Evolutionary conservation across 2,113 vertebrate genomes (phyloP), one percentile per base, ranked within the genome.

Genomic region (Potamarius usumacintae): DNA sequence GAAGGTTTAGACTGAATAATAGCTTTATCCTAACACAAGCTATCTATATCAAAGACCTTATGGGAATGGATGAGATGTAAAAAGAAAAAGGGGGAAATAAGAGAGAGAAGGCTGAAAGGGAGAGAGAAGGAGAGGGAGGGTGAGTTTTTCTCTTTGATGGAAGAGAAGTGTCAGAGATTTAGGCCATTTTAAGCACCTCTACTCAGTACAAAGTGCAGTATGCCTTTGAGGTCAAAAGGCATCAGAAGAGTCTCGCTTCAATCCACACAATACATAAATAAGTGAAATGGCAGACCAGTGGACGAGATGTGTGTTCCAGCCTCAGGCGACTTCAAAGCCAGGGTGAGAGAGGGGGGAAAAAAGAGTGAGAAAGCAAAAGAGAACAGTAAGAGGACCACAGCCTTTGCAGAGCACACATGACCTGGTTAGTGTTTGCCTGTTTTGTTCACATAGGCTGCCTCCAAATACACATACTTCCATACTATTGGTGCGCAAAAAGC

Each of bases 221-320:
- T 83, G 57, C 65, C 85, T 91, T 86, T 87, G 80, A 89, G 90
- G 86, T 91, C 87, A 90, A 87, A 86, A 86, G 85, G 81, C 85
- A 90, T 89, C 89, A 90, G 76, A 82, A 67, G 77, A 79, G 83
- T 50, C 80, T 84, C 67, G 55, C 87, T 88, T 89, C 85, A 90
- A 62, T 88, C 85, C 72, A 76, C 87, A 88, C 85, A 88, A 86
- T 88, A 87, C 85, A 90, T 90, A 88, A 91, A 90, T 87, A 87
- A 87, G 85, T 91, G 79, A 89, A 89, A 87, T 74, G 86, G 79
- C 86, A 91, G 74, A 78, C 84, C 79, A 80, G 74, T 57, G 60
- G 58, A 90, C 80, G 58, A 87, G 83, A 76, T 60, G 89, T 72
- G 77, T 67, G 83, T 74, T 30, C 67, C 60, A 88, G 83, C 83